Base-by-base conservation (phyloP, 2,888 invertebrate species). In the Lasioglossum villosulum region DNA sequence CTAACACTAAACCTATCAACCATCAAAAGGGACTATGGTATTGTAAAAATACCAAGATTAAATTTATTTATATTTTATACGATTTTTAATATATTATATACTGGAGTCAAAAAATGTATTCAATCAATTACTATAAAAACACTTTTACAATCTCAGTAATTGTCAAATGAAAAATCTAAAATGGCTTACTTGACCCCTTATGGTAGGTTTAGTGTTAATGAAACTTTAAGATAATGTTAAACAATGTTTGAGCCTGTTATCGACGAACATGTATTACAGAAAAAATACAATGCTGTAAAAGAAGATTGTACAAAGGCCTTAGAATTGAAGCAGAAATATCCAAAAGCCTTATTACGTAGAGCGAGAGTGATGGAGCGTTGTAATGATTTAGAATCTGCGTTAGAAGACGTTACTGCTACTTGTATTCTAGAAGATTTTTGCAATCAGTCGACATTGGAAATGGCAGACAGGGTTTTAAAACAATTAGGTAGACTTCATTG, bases 331-430 rank as follows among this genome's bases (percentile, higher is more conserved):
- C 97, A 97, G 63, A 97, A 96, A 89, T 99, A 99, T 95, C 96
- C 97, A 23, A 99, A 99, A 96, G 99, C 99, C 4, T 96, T 99
- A 86, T 96, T 97, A 84, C 96, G 99, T 76, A 96, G 99, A 86
- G 98, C 98, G 78, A 97, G 97, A 93, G 98, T 97, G 6, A 97
- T 97, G 90, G 99, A 99, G 95, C 96, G 97, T 82, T 96, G 97
- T 78, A 97, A 97, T 83, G 97, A 99, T 90, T 96, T 98, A 91
- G 96, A 97, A 83, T 96, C 97, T 88, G 97, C 98, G 83, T 95
- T 99, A 77, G 98, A 99, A 96, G 99, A 99, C 96, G 97, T 99
- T 0, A 99, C 99, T 0, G 98, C 98, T 42, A 98, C 98, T 30
- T 99, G 99, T 94, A 97, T 99, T 90, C 95, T 99, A 87, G 99